Conservation (phyloP, 2,113 vertebrate species). For the Spilogale gracilis region DNA sequence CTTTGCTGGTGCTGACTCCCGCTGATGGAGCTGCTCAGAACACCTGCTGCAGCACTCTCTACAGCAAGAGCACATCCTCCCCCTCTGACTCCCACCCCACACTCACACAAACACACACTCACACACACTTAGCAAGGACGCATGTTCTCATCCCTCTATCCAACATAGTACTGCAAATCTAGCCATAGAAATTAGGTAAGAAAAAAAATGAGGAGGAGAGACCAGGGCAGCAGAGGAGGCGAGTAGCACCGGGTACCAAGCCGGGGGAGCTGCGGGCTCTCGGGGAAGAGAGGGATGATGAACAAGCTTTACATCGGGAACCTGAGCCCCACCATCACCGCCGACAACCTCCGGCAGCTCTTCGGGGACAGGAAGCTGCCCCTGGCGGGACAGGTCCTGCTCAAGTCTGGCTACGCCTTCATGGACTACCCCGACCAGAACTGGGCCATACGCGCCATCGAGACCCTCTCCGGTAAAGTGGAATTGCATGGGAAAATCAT, state of each 20-base stretch:
- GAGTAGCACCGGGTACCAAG: constrained; percentile 80
- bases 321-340: constrained; percentile 96
- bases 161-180: neutral
- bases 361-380: constrained; percentile 94
- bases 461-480: constrained; percentile 96
- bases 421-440: constrained; percentile 97
- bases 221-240: constrained; percentile 77
- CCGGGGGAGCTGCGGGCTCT: constrained; percentile 80
- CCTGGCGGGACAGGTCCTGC: constrained; percentile 93
- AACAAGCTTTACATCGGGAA: constrained; percentile 98
- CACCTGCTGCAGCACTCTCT: neutral
- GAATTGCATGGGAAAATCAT: constrained; percentile 97
- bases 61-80: too few relatives aligned
- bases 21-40: neutral
- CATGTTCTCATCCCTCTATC: neutral
- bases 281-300: constrained; percentile 91
- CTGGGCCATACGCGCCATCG: constrained; percentile 96
- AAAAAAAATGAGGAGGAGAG: constrained; percentile 58
- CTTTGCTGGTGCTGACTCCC: neutral
- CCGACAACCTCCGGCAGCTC: constrained; percentile 95
- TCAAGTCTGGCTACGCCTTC: constrained; percentile 97
- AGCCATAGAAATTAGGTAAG: neutral
- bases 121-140: neutral
- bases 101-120: neutral
- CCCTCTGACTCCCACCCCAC: rapidly evolving